Base-by-base conservation (phyloP, 2,113 vertebrate species). In the Saguinus midas region DNA sequence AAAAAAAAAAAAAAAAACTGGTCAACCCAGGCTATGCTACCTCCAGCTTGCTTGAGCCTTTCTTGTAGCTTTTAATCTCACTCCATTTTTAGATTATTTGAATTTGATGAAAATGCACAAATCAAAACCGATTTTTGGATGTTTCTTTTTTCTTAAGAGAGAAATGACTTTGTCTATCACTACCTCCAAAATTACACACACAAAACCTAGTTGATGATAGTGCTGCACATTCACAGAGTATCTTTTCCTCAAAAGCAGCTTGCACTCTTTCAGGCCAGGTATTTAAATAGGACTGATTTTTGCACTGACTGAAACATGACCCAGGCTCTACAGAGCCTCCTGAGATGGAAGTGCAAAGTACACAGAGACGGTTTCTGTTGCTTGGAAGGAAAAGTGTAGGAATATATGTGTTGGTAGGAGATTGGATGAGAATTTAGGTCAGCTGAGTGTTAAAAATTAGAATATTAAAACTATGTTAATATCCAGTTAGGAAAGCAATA, bases 81-180 rank as follows among this genome's bases (percentile, higher is more conserved):
- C 11, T 93, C 18, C 17, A 73, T 88, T 91, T 87, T 57, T 68
- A 79, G 73, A 76, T 82, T 57, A 45, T 58, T 82, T 91, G 37
- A 89, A 58, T 20, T 17, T 52, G 17, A 35, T 52, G 23, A 81
- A 95, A 82, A 70, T 18, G 8, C 72, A 82, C 4, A 93, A 58
- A 40, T 75, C 2, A 17, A 55, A 48, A 35, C 70, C 37, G 79
- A 10, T 58, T 79, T 87, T 40, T 64, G 16, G 18, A 32, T n/a
- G n/a, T 64, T 85, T 58, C 25, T 21, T 86, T n/a, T 18, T 48
- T 27, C 27, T 48, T 32, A 78, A 48, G 7, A 78, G 66, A 80
- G 14, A 68, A 87, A 35, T 76, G 55, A 57, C 57, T 75, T 57
- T 94, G 27, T 48, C 9, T 55, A 29, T 32, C 17, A 64, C 35